These are phyloP conservation scores for Apis florea DNA, from an alignment of 1,140 invertebrate species.

Conservation along the genomic window DNA sequence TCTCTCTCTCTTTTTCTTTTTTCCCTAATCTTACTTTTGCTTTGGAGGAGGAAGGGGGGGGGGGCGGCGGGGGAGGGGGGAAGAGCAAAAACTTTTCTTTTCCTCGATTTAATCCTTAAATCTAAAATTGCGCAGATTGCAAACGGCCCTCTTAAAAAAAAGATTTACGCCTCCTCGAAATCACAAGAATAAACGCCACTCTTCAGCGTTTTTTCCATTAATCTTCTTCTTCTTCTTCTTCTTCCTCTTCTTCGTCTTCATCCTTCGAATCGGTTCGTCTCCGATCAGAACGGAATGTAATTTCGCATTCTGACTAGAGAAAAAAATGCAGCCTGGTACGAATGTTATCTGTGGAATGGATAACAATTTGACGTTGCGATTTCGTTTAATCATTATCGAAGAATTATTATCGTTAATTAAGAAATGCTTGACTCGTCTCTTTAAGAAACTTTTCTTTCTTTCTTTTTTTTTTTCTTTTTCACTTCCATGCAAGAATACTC, in stretches of 20 bases:
- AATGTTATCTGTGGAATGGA: conserved; percentile 36
- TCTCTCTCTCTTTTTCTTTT: no score
- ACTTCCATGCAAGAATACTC: neutral
- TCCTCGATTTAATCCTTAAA: conserved; percentile 35
- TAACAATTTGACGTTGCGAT: neutral
- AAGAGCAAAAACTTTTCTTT: conserved; percentile 3
- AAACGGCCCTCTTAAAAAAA: conserved; percentile 34
- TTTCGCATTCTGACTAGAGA: neutral
- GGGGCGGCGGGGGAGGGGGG: no score
- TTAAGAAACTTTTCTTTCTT: neutral
- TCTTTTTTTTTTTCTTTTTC: no score
- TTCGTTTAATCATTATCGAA: neutral
- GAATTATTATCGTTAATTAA: neutral
- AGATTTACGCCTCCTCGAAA: neutral
- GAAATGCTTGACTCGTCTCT: neutral
- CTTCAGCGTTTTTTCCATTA: neutral
- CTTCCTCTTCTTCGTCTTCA: no score
- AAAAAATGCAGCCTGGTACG: conserved; percentile 23
- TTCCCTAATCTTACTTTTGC: neutral
- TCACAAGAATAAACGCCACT: neutral
- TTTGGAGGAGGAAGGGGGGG: no score
- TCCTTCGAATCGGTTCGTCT: neutral
- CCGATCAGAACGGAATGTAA: conserved; percentile 15
- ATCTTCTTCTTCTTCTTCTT: neutral
- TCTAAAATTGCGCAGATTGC: conserved; percentile 54